Evolutionary conservation across 2,113 vertebrate genomes (phyloP), one percentile per base, ranked within the genome.

Genomic region (Leuciscus idus): DNA sequence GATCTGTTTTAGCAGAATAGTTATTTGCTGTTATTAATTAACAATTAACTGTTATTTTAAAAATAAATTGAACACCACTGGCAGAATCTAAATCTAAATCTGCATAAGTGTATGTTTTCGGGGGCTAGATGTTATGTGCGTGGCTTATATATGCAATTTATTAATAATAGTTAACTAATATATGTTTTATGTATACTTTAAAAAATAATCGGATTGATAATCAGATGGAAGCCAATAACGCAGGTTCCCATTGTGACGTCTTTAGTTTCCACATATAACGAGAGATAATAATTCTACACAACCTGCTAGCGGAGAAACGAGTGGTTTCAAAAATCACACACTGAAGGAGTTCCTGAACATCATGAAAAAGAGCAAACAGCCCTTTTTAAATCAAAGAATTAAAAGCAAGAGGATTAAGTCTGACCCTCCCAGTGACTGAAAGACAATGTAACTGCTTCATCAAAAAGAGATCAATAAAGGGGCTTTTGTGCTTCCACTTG

Each of bases 401-500:
- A 90, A 88, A 89, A 86, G 88, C 86, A 84, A 84, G 81, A 74
- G 61, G 90, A 83, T 84, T 82, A 64, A 79, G 81, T 93, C 89
- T 92, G 90, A 93, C 90, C 91, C 89, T 87, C 66, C 91, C 89
- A 87, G 84, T 90, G 91, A 92, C 83, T 89, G 83, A 90, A 88
- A 88, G 87, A 93, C 85, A 91, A 93, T 92, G 92, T 91, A 91
- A 92, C 88, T 87, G 84, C 92, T 91, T 93, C 89, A 92, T 95
- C 93, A 94, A 92, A 92, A 91, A 87, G 84, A 92, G 92, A 95
- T 94, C 92, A 92, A 91, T 93, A 90, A 86, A 89, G 62, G 86
- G 88, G 88, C 89, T 74, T 81, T 81, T 74, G 66, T 74, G 79
- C 68, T 81, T 62, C 64, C 36, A 62, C 50, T 73, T 36, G 39